A percentile compares a stretch with the other conserved stretches of the same genome.
These are phyloP conservation scores for Gasterosteus aculeatus DNA, from an alignment of 2,113 vertebrate species.

Conservation along the genomic window DNA sequence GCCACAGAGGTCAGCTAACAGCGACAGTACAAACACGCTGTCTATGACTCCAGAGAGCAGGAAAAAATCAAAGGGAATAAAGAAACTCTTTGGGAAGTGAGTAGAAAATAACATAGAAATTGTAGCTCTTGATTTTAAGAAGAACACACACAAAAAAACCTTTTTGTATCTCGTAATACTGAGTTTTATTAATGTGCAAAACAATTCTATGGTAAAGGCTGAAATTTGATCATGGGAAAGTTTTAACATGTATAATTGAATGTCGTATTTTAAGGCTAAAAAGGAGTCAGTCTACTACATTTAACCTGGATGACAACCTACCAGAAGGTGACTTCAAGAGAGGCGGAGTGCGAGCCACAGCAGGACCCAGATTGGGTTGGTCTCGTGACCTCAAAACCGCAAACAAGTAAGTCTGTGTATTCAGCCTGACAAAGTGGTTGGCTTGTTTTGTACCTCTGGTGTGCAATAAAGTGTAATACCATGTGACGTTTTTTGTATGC, in stretches of 20 bases:
- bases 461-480: slow-evolving; percentile 9
- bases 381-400: slow-evolving; percentile 91
- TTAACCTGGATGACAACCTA: slow-evolving; percentile 92
- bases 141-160: too few relatives aligned
- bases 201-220: background rate
- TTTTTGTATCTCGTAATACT: background rate
- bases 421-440: slow-evolving; percentile 36
- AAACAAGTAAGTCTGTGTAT: slow-evolving; percentile 83
- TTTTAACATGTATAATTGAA: background rate
- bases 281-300: slow-evolving; percentile 96
- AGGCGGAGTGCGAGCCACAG: slow-evolving; percentile 94
- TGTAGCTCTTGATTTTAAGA: background rate
- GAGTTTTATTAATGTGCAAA: background rate
- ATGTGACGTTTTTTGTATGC: background rate
- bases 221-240: too few relatives aligned
- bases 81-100: slow-evolving; percentile 95
- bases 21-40: slow-evolving; percentile 83
- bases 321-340: slow-evolving; percentile 91
- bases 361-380: slow-evolving; percentile 94
- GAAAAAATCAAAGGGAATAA: slow-evolving; percentile 95
- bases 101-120: slow-evolving; percentile 46
- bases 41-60: slow-evolving; percentile 88
- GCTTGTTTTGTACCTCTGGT: slow-evolving; percentile 27
- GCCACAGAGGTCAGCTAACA: slow-evolving; percentile 82
- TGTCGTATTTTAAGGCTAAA: slow-evolving; percentile 81